phyloP scores from a whole-genome alignment of 2,113 vertebrate genomes.

The Ellobius talpinus region DNA sequence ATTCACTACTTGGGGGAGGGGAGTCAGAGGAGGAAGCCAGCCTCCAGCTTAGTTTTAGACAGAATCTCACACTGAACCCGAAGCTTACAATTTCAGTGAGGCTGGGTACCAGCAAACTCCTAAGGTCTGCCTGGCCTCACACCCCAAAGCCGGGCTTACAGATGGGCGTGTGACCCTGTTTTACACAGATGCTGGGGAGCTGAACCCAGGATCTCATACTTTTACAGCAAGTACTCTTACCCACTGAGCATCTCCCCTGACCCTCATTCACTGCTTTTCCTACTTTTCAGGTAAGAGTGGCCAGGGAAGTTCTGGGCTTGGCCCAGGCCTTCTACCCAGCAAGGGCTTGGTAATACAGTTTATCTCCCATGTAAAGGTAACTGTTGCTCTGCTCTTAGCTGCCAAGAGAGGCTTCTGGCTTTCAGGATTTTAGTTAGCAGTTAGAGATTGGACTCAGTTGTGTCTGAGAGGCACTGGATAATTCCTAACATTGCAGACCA shows the following conservation, averaged over 20 bases:
- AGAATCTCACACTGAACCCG: not conserved
- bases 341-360: not conserved
- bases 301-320: not conserved
- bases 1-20: too few species aligned
- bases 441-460: not conserved
- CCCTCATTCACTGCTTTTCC: not conserved
- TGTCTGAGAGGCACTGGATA: not conserved
- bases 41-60: not conserved
- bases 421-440: not conserved
- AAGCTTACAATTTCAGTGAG: not conserved
- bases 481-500: not conserved
- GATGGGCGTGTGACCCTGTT: not conserved
- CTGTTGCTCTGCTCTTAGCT: not conserved
- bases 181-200: not conserved
- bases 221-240: not conserved
- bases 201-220: not conserved
- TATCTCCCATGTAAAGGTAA: conserved; percentile 60
- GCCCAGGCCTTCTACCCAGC: not conserved
- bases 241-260: not conserved
- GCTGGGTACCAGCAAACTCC: not conserved
- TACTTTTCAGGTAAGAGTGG: conserved; percentile 46
- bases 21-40: not conserved
- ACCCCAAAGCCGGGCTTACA: not conserved
- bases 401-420: not conserved
- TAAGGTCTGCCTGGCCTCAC: not conserved